Evolutionary conservation across 2,797 vertebrate genomes (phyloP).

Genomic region (Sebastes melanostomus): DNA sequence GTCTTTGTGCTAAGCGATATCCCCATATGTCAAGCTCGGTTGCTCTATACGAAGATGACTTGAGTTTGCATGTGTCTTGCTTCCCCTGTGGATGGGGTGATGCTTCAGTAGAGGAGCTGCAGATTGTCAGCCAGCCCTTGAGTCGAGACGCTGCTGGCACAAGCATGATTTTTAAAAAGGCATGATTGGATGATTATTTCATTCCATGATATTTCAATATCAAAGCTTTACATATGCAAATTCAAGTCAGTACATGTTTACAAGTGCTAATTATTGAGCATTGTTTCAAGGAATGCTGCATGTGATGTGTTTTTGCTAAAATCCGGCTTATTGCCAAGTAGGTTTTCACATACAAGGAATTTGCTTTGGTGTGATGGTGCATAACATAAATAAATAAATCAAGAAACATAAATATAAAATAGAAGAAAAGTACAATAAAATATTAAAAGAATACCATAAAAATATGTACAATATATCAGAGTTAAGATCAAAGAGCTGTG

Average conservation of each 20-base stretch:
- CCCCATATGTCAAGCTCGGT: conserved; percentile 45
- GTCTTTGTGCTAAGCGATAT: conserved; percentile 43
- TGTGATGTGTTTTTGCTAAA: neutral
- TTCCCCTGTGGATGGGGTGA: neutral
- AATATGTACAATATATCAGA: neutral
- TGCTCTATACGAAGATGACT: conserved; percentile 12
- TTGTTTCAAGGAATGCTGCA: neutral
- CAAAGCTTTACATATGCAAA: conserved; percentile 21
- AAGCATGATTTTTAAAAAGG: neutral
- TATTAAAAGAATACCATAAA: neutral
- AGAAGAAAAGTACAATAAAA: neutral
- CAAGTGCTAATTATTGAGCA: conserved; percentile 9
- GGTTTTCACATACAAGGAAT: neutral
- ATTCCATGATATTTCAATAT: neutral
- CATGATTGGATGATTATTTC: neutral
- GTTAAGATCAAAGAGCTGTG: neutral
- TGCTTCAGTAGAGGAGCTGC: neutral
- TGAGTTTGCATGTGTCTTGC: conserved; percentile 34
- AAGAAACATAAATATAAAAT: neutral
- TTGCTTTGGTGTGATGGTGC: neutral
- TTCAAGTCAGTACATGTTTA: neutral
- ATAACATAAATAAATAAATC: neutral
- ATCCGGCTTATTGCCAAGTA: neutral
- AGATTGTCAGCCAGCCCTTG: neutral
- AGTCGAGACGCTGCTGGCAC: neutral